Percentiles rank a stretch among this genome's conserved stretches.
Evolutionary conservation across 2,888 invertebrate species (phyloP).

Genomic region (Callinectes sapidus): DNA sequence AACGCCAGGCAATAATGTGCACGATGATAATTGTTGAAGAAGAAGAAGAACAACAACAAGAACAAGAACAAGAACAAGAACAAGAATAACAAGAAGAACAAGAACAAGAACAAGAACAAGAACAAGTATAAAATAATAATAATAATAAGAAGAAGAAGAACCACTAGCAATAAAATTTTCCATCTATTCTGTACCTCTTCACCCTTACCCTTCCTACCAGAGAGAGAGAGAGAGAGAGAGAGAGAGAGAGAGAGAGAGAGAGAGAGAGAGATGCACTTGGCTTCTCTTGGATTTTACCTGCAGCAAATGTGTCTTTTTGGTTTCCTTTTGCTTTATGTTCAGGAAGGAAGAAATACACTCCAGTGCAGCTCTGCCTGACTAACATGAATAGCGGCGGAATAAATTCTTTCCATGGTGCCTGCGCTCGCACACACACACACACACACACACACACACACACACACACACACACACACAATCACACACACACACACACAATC

Average conservation of each 20-base stretch:
- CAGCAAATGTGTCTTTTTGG: not conserved
- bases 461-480: not conserved
- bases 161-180: no score
- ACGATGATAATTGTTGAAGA: not conserved
- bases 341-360: not conserved
- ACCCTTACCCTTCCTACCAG: no score
- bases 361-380: not conserved
- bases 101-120: no score
- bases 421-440: not conserved
- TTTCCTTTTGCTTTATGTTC: not conserved
- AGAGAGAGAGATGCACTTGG: not conserved
- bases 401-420: not conserved
- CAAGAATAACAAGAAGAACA: no score
- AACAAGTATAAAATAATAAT: no score
- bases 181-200: no score
- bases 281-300: not conserved
- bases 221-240: not conserved
- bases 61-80: no score
- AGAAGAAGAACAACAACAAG: no score
- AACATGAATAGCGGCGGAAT: not conserved
- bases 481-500: not conserved
- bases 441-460: not conserved
- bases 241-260: conserved; percentile 20
- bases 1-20: not conserved
- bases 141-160: no score